Evolutionary conservation across 2,888 invertebrate species (phyloP), one percentile per base, ranked within the genome.

Genomic region (Syrista parreyssii): DNA sequence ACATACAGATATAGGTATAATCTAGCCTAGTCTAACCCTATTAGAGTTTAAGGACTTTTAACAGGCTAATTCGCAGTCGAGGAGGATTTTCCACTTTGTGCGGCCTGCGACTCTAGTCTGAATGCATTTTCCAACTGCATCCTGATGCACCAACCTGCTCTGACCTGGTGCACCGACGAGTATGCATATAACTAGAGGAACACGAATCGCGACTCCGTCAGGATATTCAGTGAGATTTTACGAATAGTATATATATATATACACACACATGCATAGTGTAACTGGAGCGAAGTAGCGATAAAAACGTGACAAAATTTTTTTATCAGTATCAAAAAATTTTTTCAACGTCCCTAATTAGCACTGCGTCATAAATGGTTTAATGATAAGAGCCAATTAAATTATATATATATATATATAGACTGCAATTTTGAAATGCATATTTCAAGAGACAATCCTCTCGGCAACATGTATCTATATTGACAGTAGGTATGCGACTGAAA

Each of bases 1-100:
- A 40, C 6, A 40, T 40, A 40, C 23, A 55, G 23, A 23, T 23
- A 55, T 23, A 23, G 9, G 1, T 23, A 23, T 55, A 9, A 55
- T 23, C 55, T 2, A 55, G 0, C 55, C 55, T 2, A 55, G 0
- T 23, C 55, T 55, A 23, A 68, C 68, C 68, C 36, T 68, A n/a
- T 68, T 30, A n/a, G 68, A 77, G 35, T 74, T 36, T 34, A 68
- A 77, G n/a, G 68, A 77, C 74, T 77, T 77, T 77, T 68, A 74
- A 32, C 74, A 36, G 74, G 23, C 23, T 77, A 77, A 77, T 77
- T 77, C 74, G 75, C 55, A 30, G 68, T 40, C 23, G 9, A n/a
- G n/a, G 33, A 75, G 68, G 68, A 68, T 68, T 71, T 71, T 31
- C 12, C 71, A 23, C 71, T 71, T 71, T 71, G 31, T 33, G 0